Percentiles rank a stretch among this genome's conserved stretches.
These are phyloP conservation scores for Anoplolepis gracilipes DNA, from an alignment of 1,140 invertebrate species.

Conservation along the genomic window DNA sequence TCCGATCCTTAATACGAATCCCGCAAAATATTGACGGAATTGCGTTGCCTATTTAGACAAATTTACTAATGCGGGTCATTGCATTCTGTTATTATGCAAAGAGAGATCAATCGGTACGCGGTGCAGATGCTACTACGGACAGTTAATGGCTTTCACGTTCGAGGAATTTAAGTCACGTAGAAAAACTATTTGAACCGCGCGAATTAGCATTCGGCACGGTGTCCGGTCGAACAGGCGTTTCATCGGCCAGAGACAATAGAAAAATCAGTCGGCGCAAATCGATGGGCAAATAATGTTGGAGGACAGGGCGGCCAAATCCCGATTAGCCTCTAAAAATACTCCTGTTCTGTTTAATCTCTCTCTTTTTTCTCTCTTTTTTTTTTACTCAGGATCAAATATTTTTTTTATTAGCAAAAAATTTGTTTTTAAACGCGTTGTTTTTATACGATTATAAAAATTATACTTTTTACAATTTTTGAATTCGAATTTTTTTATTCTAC, in stretches of 20 bases:
- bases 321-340: conserved; percentile 48
- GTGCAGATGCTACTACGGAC: conserved; percentile 44
- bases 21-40: background rate
- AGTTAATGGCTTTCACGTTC: conserved; percentile 75
- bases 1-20: conserved; percentile 34
- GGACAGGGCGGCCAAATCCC: conserved; percentile 45
- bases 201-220: conserved; percentile 79
- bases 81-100: conserved; percentile 72
- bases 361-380: too few relatives aligned
- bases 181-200: conserved; percentile 79
- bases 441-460: background rate
- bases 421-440: background rate
- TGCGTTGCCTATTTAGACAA: conserved; percentile 14
- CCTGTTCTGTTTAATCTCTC: conserved; percentile 10
- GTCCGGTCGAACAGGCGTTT: conserved; percentile 68
- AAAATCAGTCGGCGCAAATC: conserved; percentile 76
- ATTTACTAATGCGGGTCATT: conserved; percentile 44
- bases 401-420: conserved; percentile 22
- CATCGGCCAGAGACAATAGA: conserved; percentile 74
- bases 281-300: conserved; percentile 77
- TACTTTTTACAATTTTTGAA: background rate
- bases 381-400: conserved; percentile 11
- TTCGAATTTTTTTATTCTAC: background rate
- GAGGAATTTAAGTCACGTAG: conserved; percentile 81
- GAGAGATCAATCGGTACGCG: conserved; percentile 74